Conservation (phyloP, 2,888 invertebrate genomes). For the Erebia epiphron region DNA sequence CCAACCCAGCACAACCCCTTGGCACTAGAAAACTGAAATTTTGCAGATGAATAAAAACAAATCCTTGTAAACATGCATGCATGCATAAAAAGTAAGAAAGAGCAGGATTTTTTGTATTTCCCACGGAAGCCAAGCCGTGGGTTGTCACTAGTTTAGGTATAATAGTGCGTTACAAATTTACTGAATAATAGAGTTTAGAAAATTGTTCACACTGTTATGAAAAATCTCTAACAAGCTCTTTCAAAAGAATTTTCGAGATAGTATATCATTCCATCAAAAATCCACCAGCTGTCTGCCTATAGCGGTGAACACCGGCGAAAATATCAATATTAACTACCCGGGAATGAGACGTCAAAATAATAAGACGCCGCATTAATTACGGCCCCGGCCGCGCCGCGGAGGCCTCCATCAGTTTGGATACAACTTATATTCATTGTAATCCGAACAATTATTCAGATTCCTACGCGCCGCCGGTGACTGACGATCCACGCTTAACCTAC, state of each 20-base stretch:
- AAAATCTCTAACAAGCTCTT: background rate
- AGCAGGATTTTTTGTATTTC: too few relatives aligned
- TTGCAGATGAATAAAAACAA: too few relatives aligned
- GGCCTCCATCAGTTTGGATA: constrained; percentile 59
- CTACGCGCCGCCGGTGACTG: constrained; percentile 38
- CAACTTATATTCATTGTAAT: constrained; percentile 61
- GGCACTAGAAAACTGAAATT: too few relatives aligned
- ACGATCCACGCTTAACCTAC: background rate
- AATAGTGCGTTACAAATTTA: too few relatives aligned
- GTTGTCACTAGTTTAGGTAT: too few relatives aligned
- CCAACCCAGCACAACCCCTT: too few relatives aligned
- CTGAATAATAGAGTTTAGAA: too few relatives aligned
- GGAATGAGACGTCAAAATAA: constrained; percentile 71
- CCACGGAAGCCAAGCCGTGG: too few relatives aligned
- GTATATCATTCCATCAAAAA: background rate
- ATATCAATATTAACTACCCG: constrained; percentile 51
- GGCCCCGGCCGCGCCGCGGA: constrained; percentile 42
- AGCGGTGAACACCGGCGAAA: constrained; percentile 38
- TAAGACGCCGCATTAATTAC: constrained; percentile 69
- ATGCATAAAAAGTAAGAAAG: too few relatives aligned
- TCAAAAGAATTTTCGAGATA: background rate
- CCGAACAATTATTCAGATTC: constrained; percentile 63
- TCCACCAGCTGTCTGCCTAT: background rate
- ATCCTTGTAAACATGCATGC: too few relatives aligned
- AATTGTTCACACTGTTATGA: too few relatives aligned